Base-by-base conservation (phyloP, 2,113 vertebrate species). In the Pedetes capensis region DNA sequence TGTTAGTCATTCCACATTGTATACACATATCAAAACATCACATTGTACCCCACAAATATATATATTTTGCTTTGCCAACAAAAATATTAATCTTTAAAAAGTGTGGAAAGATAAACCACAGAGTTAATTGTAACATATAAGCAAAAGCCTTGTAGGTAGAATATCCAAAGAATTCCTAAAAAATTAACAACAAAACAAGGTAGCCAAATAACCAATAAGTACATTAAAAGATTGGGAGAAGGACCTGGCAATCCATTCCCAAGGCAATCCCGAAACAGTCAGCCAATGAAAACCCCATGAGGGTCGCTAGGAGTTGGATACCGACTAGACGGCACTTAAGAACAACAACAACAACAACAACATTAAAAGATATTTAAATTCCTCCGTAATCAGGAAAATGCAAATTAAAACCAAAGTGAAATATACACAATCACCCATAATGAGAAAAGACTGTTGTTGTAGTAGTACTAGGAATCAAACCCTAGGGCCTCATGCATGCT, bases 131-230 rank as follows among this genome's bases (percentile, higher is more conserved):
- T 85, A 87, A 83, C 37, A 84, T 11, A 44, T 23, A 76, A 95
- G 29, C 32, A 83, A 95, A 74, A 20, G 49, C 14, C 49, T 88
- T 91, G 22, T 47, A 80, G 42, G 32, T 22, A 75, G 59, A 89
- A 72, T 82, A 69, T 7, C 53, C 20, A 80, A 93, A 84, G 66
- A 69, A 81, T 22, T 49, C 9, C 37, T 95, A 25, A 23, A 89
- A 89, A 79, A 79, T 16, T n/a, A n/a, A n/a, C n/a, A n/a, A n/a
- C n/a, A n/a, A n/a, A 74, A 42, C 27, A 88, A 51, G 44, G 80
- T 32, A 91, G 16, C 27, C 79, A 93, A 88, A 66, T 76, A 93
- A 86, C 64, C n/a, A 96, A 64, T 51, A 96, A 84, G 32, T 84
- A 55, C 6, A 87, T 47, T 88, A 88, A 95, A 93, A 91, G 34